Conservation (phyloP, 92 coral and sea anemone species). For the Phenganax subtilis region DNA sequence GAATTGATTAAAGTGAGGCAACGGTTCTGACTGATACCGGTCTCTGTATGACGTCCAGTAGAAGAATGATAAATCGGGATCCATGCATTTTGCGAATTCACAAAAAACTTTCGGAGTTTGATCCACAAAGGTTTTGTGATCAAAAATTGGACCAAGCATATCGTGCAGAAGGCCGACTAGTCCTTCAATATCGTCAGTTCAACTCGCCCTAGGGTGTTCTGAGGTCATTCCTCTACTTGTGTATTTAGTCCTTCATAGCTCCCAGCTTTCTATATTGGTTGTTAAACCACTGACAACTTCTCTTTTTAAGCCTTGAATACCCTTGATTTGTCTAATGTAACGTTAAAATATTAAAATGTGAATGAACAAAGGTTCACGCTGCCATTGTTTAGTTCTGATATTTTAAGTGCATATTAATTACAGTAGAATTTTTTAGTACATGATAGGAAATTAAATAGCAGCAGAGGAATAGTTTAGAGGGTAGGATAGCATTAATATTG, state of each 20-base stretch:
- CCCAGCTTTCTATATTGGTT: slow-evolving; percentile 52
- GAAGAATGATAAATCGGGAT: slow-evolving; percentile 15
- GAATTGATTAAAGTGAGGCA: slow-evolving; percentile 43
- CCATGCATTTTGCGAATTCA: slow-evolving; percentile 21
- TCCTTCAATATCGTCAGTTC: slow-evolving; percentile 59
- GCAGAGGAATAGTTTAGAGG: too few relatives aligned
- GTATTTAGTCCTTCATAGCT: slow-evolving; percentile 26
- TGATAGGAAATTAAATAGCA: too few relatives aligned
- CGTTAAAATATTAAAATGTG: too few relatives aligned
- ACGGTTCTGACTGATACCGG: slow-evolving; percentile 29
- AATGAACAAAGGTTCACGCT: too few relatives aligned
- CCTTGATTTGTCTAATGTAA: slow-evolving; percentile 21
- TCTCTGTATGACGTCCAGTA: slow-evolving; percentile 30
- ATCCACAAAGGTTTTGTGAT: slow-evolving; percentile 14
- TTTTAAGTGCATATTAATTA: too few relatives aligned
- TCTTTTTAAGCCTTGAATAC: slow-evolving; percentile 41
- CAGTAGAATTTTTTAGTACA: too few relatives aligned
- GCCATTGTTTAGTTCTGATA: too few relatives aligned
- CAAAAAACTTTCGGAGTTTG: not conserved
- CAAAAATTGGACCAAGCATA: slow-evolving; percentile 22
- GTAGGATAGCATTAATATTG: not conserved
- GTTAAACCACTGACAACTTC: slow-evolving; percentile 45
- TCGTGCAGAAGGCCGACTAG: slow-evolving; percentile 16
- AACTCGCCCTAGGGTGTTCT: slow-evolving; percentile 57
- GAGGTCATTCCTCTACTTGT: slow-evolving; percentile 27